These are phyloP conservation scores for Sphaerophoria taeniata DNA, from an alignment of 2,888 invertebrate genomes.

Conservation along the genomic window DNA sequence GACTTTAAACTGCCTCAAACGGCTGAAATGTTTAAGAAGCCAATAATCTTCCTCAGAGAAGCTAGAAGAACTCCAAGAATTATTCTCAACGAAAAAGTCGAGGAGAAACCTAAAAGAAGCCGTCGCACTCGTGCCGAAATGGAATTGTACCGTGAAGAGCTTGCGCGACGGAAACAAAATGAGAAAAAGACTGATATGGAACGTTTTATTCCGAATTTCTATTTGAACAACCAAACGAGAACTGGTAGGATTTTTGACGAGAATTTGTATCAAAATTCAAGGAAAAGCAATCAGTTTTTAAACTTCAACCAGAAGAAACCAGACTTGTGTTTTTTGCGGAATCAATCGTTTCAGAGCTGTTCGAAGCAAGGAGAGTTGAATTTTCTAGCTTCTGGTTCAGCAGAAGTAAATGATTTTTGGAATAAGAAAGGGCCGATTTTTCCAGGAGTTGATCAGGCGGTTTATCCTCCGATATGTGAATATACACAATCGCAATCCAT, in stretches of 20 bases:
- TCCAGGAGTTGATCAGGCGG: too few relatives aligned
- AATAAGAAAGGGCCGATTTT: too few relatives aligned
- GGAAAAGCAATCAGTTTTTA: background rate
- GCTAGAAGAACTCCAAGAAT: background rate
- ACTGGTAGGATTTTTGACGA: background rate
- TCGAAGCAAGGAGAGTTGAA: background rate
- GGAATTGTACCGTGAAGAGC: conserved; percentile 37
- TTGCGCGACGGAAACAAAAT: conserved; percentile 11
- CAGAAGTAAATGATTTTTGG: background rate
- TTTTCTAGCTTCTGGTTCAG: background rate
- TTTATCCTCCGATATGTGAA: too few relatives aligned
- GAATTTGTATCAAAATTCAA: background rate
- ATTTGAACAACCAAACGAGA: background rate
- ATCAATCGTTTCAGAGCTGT: background rate
- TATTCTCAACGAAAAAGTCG: background rate
- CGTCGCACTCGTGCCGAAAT: conserved; percentile 47
- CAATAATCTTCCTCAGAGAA: background rate
- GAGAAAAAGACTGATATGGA: conserved; percentile 20
- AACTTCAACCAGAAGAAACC: background rate
- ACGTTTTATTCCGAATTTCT: background rate
- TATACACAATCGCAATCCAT: too few relatives aligned
- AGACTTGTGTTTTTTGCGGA: background rate
- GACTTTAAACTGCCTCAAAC: background rate
- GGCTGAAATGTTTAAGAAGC: background rate
- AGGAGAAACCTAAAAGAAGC: conserved; percentile 34